phyloP scores from a whole-genome alignment of 2,888 invertebrate genomes.

The Rapana venosa region DNA sequence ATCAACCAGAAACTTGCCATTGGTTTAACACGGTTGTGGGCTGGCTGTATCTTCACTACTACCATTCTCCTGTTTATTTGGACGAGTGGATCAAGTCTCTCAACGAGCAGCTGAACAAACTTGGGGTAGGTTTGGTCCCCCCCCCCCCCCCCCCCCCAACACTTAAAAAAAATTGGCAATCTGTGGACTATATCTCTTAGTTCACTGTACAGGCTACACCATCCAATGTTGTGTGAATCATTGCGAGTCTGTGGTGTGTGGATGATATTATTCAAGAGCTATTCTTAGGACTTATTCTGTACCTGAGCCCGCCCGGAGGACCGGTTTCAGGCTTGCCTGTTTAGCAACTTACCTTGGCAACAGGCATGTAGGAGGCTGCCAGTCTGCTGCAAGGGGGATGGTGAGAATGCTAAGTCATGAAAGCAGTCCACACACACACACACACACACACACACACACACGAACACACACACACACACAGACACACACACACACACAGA shows the following conservation, averaged over 20 bases:
- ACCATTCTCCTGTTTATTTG: constrained; percentile 72
- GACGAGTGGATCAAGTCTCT: constrained; percentile 78
- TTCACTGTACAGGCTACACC: too few relatives aligned
- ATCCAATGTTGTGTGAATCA: too few relatives aligned
- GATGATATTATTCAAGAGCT: constrained; percentile 21
- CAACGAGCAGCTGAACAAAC: constrained; percentile 78
- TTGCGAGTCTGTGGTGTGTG: too few relatives aligned
- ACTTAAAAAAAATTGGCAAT: too few relatives aligned
- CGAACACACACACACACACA: neutral
- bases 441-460: too few relatives aligned
- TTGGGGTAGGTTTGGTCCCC: constrained; percentile 76
- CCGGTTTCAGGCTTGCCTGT: constrained; percentile 13
- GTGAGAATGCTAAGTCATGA: constrained; percentile 11
- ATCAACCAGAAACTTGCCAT: constrained; percentile 71
- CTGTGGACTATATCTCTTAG: too few relatives aligned
- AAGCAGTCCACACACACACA: too few relatives aligned
- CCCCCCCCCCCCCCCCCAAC: too few relatives aligned
- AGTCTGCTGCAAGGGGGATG: neutral
- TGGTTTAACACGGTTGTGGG: constrained; percentile 76
- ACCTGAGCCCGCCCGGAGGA: too few relatives aligned
- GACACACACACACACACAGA: neutral
- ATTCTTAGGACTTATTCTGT: constrained; percentile 31
- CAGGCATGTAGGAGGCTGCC: constrained; percentile 21
- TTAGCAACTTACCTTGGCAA: constrained; percentile 37
- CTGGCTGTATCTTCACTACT: constrained; percentile 75